Conservation (phyloP, 2,888 invertebrate genomes). For the Meta bourneti region DNA sequence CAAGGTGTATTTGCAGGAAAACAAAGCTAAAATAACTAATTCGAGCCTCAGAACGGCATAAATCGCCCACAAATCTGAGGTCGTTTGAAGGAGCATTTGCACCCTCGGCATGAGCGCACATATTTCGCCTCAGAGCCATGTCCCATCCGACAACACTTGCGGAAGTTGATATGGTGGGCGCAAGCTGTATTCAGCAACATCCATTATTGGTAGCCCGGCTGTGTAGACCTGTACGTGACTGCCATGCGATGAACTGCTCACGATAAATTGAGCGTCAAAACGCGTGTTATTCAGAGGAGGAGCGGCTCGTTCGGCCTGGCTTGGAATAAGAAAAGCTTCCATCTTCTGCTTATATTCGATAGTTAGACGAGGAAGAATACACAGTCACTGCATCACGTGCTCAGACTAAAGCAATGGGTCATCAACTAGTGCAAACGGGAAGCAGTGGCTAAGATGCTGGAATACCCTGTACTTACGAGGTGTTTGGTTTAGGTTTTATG, state of each 20-base stretch:
- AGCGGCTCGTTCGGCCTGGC: not conserved
- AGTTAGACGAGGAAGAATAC: not conserved
- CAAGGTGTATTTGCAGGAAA: too few relatives aligned
- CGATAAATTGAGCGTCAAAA: conserved; percentile 59
- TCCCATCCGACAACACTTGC: conserved; percentile 7
- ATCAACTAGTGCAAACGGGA: conserved; percentile 10
- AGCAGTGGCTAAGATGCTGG: too few relatives aligned
- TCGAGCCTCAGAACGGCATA: not conserved
- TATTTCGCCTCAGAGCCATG: conserved; percentile 2
- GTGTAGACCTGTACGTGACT: conserved; percentile 38
- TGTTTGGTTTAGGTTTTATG: too few relatives aligned
- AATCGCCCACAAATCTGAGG: not conserved
- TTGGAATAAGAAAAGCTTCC: conserved; percentile 3
- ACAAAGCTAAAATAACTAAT: too few relatives aligned
- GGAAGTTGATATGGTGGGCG: conserved; percentile 10
- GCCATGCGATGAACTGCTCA: not conserved
- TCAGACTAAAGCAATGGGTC: not conserved
- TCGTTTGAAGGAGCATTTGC: conserved; percentile 1
- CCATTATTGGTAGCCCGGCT: conserved; percentile 10
- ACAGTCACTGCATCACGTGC: not conserved
- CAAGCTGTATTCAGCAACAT: conserved; percentile 17
- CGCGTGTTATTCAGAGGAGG: conserved; percentile 28
- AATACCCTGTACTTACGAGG: too few relatives aligned
- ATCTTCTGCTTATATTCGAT: conserved; percentile 12
- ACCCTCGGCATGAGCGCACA: not conserved